A percentile compares a stretch with the other conserved stretches of the same genome.
phyloP scores from a whole-genome alignment of 1,140 invertebrate species.

The Pogonognathellus flavescens region DNA sequence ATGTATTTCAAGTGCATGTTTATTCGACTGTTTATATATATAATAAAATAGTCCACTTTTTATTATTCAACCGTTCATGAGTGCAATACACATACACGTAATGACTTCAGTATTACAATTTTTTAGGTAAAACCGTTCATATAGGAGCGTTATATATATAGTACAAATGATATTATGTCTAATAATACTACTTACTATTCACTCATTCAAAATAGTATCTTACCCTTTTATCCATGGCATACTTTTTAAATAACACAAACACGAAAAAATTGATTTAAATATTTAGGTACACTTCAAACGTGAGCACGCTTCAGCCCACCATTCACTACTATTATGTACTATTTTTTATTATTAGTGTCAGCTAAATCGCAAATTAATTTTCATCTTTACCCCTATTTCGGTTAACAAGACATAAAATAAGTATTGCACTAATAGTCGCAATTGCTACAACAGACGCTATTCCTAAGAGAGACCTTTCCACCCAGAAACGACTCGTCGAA shows the following conservation, averaged over 20 bases:
- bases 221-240: too few relatives aligned
- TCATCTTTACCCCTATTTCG: constrained; percentile 57
- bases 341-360: not conserved
- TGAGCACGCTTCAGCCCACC: not conserved
- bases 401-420: constrained; percentile 65
- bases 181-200: too few relatives aligned
- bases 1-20: too few relatives aligned
- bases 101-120: too few relatives aligned
- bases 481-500: constrained; percentile 61
- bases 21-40: too few relatives aligned
- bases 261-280: not conserved
- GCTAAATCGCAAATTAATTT: not conserved
- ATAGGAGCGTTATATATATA: too few relatives aligned
- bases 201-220: too few relatives aligned
- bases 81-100: too few relatives aligned
- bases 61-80: too few relatives aligned
- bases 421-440: constrained; percentile 63
- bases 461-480: constrained; percentile 62
- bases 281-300: not conserved
- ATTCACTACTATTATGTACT: not conserved
- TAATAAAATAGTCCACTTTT: too few relatives aligned
- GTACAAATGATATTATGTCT: too few relatives aligned
- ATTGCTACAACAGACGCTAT: constrained; percentile 66
- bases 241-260: not conserved
- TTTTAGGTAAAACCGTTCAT: too few relatives aligned